These are phyloP conservation scores for Drosophila eohydei DNA, from an alignment of 2,888 invertebrate species.

Conservation along the genomic window DNA sequence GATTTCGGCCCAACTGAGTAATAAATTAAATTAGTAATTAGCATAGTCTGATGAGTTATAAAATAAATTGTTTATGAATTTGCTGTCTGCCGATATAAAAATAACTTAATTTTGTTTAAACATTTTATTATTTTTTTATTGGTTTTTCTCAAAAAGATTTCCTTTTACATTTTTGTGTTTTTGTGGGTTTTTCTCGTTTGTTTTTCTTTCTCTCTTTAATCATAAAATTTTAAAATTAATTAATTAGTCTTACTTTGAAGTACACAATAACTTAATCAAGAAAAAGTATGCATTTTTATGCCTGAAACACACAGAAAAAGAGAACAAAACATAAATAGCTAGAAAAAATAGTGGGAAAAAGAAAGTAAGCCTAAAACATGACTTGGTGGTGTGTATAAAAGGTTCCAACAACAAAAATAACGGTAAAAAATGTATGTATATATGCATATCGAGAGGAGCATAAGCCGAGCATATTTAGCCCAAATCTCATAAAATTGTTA, in stretches of 20 bases:
- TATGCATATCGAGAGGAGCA: constrained; percentile 20
- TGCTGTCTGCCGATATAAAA: neutral
- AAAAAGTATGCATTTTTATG: constrained; percentile 48
- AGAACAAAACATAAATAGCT: constrained; percentile 15
- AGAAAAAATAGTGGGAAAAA: constrained; percentile 17
- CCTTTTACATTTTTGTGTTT: constrained; percentile 62
- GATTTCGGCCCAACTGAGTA: constrained; percentile 49
- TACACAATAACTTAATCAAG: constrained; percentile 80
- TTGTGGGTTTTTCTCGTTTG: constrained; percentile 55
- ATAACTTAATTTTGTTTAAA: constrained; percentile 40
- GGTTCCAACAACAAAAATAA: constrained; percentile 36
- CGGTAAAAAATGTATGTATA: neutral
- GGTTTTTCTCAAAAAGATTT: constrained; percentile 68
- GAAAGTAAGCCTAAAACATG: constrained; percentile 18
- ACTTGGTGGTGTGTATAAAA: constrained; percentile 12
- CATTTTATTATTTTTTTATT: constrained; percentile 68
- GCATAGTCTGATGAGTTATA: too few relatives aligned
- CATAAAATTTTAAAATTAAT: constrained; percentile 71
- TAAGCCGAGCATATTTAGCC: constrained; percentile 28
- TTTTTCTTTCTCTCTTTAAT: constrained; percentile 30
- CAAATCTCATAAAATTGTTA: constrained; percentile 3
- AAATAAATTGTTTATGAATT: too few relatives aligned
- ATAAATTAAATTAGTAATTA: constrained; percentile 2
- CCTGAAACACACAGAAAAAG: constrained; percentile 62
- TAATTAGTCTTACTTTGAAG: constrained; percentile 84